These are phyloP conservation scores for Pseudotriccus pelzelni DNA, from an alignment of 2,797 vertebrate species.

Conservation along the genomic window DNA sequence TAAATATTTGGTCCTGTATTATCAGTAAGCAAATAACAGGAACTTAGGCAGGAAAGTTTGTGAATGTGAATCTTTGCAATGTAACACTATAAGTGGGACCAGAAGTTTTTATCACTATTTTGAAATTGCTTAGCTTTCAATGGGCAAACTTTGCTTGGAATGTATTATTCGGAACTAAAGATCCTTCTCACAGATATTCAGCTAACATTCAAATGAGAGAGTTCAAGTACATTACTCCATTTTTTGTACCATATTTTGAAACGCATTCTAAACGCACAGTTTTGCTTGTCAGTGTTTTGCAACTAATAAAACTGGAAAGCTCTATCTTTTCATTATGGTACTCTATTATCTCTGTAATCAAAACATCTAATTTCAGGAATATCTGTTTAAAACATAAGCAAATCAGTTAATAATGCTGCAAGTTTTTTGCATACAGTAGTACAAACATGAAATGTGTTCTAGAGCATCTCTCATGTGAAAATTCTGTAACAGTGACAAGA, in stretches of 20 bases:
- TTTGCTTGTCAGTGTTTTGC: neutral
- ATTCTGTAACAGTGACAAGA: neutral
- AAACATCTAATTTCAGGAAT: neutral
- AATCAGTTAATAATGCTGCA: neutral
- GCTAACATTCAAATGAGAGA: neutral
- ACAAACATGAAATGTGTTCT: neutral
- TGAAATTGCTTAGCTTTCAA: neutral
- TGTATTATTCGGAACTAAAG: neutral
- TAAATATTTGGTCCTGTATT: neutral
- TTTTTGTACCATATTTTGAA: neutral
- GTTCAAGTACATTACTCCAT: neutral
- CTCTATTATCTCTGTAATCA: neutral
- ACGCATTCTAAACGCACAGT: neutral
- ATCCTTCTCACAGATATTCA: neutral
- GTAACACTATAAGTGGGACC: neutral
- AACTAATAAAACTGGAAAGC: neutral
- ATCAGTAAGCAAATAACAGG: neutral
- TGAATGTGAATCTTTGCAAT: neutral
- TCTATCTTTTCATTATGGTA: neutral
- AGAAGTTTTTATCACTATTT: neutral
- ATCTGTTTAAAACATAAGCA: neutral
- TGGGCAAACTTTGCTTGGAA: neutral
- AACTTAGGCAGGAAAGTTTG: neutral
- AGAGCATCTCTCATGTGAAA: neutral
- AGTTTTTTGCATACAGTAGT: neutral